Evolutionary conservation across 64 coral and sea anemone species (phyloP).

Genomic region (Porites lutea): DNA sequence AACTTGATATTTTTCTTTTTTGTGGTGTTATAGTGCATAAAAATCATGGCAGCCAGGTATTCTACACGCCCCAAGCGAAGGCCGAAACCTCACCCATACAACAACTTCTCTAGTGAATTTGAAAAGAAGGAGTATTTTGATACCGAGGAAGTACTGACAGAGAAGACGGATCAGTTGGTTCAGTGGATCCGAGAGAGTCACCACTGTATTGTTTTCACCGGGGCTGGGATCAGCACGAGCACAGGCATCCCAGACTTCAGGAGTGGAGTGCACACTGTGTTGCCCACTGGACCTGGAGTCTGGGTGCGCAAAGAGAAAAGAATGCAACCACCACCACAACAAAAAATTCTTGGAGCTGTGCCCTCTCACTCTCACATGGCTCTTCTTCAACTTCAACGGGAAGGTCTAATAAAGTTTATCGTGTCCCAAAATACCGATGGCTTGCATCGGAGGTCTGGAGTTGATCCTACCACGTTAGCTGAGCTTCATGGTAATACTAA

Average conservation of each 20-base stretch:
- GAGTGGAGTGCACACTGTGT: constrained; percentile 72
- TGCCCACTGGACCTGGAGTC: constrained; percentile 67
- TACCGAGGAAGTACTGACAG: constrained; percentile 25
- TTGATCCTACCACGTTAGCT: constrained; percentile 42
- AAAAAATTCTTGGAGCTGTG: constrained; percentile 43
- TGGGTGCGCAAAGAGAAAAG: constrained; percentile 71
- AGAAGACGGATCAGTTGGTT: constrained; percentile 50
- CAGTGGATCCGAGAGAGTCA: constrained; percentile 68
- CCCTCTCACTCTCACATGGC: constrained; percentile 77
- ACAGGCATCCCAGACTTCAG: constrained; percentile 77
- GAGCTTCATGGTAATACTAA: constrained; percentile 77
- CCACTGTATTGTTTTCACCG: constrained; percentile 83
- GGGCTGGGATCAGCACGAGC: constrained; percentile 75
- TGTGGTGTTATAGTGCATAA: too few relatives aligned
- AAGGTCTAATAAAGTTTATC: constrained; percentile 69
- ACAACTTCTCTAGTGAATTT: constrained; percentile 23
- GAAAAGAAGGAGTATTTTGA: constrained; percentile 85
- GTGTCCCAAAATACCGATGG: constrained; percentile 80
- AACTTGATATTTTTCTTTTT: too few relatives aligned
- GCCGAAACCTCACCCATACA: constrained; percentile 1
- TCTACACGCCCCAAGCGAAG: neutral
- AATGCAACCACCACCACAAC: constrained; percentile 20
- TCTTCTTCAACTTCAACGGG: constrained; percentile 47
- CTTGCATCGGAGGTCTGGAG: constrained; percentile 42
- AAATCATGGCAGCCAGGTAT: too few relatives aligned